phyloP scores from a whole-genome alignment of 2,888 invertebrate genomes.

The Ichneumoninae sp. region DNA sequence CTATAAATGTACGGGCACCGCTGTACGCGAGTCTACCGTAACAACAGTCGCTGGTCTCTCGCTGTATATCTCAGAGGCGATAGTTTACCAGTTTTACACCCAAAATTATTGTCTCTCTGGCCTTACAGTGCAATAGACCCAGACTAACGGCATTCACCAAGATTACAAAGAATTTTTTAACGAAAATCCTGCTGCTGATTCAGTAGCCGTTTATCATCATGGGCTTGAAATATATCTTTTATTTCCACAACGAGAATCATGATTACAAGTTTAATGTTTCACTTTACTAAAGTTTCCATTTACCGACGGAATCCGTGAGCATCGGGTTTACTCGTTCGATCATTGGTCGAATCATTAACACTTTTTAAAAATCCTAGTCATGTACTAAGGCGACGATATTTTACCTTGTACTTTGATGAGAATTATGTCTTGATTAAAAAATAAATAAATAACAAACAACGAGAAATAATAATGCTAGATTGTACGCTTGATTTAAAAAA shows the following conservation, averaged over 20 bases:
- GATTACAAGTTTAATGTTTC: conserved; percentile 55
- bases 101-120: conserved; percentile 82
- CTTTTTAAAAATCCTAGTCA: neutral
- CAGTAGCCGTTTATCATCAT: conserved; percentile 83
- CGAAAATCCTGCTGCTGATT: conserved; percentile 78
- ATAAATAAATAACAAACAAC: conserved; percentile 11
- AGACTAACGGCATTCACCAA: conserved; percentile 81
- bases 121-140: conserved; percentile 83
- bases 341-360: neutral
- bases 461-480: neutral
- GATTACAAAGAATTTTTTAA: conserved; percentile 83
- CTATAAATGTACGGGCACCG: conserved; percentile 69
- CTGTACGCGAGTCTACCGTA: conserved; percentile 57
- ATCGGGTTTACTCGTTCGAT: conserved; percentile 1
- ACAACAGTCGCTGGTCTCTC: conserved; percentile 65
- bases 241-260: conserved; percentile 35
- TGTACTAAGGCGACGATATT: neutral
- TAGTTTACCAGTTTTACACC: conserved; percentile 61
- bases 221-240: conserved; percentile 73
- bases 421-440: conserved; percentile 3
- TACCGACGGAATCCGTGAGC: conserved; percentile 70
- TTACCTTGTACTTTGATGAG: neutral
- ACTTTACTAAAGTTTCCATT: conserved; percentile 68
- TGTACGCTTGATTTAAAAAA: neutral
- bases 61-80: conserved; percentile 71